Evolutionary conservation across 2,888 invertebrate species (phyloP).

Genomic region (Drosophila meridiana): DNA sequence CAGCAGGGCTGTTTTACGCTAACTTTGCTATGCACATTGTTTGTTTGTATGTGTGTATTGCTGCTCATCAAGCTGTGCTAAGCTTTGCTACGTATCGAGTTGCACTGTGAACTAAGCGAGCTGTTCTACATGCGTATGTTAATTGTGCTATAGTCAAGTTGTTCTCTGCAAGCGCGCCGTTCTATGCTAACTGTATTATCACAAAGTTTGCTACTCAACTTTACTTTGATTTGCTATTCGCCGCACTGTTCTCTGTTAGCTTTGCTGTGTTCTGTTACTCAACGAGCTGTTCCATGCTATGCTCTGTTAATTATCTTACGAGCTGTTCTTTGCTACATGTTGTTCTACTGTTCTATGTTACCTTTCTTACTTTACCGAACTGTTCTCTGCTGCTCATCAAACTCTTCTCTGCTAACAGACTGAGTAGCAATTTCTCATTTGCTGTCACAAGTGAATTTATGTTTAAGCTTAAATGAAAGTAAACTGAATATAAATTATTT

Average conservation of each 20-base stretch:
- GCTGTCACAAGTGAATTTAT: background rate
- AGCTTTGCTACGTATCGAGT: background rate
- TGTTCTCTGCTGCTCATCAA: background rate
- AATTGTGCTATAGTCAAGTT: background rate
- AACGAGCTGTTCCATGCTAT: background rate
- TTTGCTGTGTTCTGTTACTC: background rate
- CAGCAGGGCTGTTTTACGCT: background rate
- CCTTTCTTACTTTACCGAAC: background rate
- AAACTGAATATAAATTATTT: conserved; percentile 1
- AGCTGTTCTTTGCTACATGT: background rate
- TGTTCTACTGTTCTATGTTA: background rate
- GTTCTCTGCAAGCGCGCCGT: background rate
- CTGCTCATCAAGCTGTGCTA: background rate
- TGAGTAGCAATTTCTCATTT: background rate
- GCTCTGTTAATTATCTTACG: background rate
- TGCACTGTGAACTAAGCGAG: background rate
- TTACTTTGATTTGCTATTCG: background rate
- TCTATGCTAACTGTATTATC: background rate
- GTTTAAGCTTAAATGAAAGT: background rate
- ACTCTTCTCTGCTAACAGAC: background rate
- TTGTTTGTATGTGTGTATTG: background rate
- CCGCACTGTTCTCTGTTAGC: background rate
- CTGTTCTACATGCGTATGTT: background rate
- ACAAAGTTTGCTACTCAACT: background rate
- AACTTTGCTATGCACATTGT: background rate